phyloP scores from a whole-genome alignment of 2,888 invertebrate species.

The Neuroscelio doddi region DNA sequence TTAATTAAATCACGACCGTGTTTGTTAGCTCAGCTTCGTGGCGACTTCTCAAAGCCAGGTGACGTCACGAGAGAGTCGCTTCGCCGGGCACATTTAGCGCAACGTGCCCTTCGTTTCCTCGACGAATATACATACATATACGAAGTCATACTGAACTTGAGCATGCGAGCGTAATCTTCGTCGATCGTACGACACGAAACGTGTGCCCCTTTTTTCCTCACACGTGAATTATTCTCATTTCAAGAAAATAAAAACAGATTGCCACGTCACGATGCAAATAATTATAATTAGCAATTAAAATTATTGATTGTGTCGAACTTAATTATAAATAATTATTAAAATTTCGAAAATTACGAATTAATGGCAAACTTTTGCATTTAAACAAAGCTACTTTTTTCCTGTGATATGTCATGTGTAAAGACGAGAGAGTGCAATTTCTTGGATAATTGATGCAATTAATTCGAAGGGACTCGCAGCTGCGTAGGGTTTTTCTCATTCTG shows the following conservation, averaged over 20 bases:
- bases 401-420: no score
- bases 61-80: slow-evolving; percentile 20
- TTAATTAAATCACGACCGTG: slow-evolving; percentile 17
- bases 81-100: slow-evolving; percentile 14
- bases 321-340: no score
- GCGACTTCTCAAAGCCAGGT: slow-evolving; percentile 13
- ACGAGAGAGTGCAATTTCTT: no score
- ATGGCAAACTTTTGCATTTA: no score
- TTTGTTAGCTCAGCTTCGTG: slow-evolving; percentile 15
- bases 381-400: no score
- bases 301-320: no score
- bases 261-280: neutral
- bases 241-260: neutral
- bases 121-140: neutral
- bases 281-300: slow-evolving; percentile 4
- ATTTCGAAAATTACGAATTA: no score
- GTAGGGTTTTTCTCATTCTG: no score
- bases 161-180: slow-evolving; percentile 9
- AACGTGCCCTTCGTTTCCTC: slow-evolving; percentile 3
- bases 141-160: neutral
- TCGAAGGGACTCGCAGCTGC: no score
- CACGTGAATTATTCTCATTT: neutral
- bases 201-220: neutral
- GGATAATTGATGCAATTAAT: no score
- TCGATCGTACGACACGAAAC: slow-evolving; percentile 8